Evolutionary conservation across 2,113 vertebrate genomes (phyloP), one percentile per base, ranked within the genome.

Genomic region (Hystrix brachyura): DNA sequence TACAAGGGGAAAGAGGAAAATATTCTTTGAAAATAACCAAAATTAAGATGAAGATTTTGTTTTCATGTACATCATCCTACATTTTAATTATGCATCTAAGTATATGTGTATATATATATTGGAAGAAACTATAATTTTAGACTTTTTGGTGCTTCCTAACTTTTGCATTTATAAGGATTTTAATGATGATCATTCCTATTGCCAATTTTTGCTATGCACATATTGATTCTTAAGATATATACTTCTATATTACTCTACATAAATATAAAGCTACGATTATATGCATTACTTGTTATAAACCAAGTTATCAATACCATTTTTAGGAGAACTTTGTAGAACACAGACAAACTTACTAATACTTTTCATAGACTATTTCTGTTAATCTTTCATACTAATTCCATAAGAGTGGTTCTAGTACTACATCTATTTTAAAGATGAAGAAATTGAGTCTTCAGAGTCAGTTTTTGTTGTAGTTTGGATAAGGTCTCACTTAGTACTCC

Each of bases 251-350:
- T 82, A 84, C 5, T 64, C 19, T 80, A 27, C 34, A 89, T 46
- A 82, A 94, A 76, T 85, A 69, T 60, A 81, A 89, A 83, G 29
- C 13, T 91, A 9, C 74, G 51, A 82, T 90, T 92, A 32, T 62
- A 72, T 2, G 82, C 32, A 65, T 69, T 91, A 60, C 29, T 86
- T 92, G 38, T 43, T 78, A 92, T 46, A 71, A 62, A 80, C 25
- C 64, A 81, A 94, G 87, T 15, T 78, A 60, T 81, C 71, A 18
- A 25, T 65, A 90, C 69, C 32, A 51, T 59, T 87, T 92, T 78
- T 53, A 55, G 46, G 65, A 85, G 38, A 82, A 74, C 15, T 88
- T 89, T 8, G 4, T n/a, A 64, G 14, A 12, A 18, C 4, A 19
- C 27, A 81, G 34, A 38, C 34, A 67, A 51, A 23, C 3, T 85